These are phyloP conservation scores for Digitonthophagus gazella DNA, from an alignment of 2,888 invertebrate genomes.

Conservation along the genomic window DNA sequence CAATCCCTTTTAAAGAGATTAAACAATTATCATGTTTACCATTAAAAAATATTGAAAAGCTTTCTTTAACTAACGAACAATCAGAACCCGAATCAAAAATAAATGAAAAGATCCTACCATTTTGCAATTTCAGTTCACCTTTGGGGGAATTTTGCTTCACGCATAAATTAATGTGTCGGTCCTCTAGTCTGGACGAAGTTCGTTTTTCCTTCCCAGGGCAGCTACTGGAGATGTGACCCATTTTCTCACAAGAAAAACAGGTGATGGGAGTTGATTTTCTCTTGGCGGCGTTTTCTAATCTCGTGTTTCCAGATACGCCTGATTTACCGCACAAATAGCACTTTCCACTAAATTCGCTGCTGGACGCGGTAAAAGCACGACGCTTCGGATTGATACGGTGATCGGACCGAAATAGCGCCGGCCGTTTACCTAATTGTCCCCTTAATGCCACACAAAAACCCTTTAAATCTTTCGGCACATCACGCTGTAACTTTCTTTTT, in stretches of 20 bases:
- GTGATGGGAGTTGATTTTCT: not conserved
- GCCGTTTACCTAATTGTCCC: not conserved
- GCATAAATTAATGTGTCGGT: not conserved
- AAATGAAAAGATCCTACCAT: no score
- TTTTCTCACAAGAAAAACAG: not conserved
- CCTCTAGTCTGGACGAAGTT: not conserved
- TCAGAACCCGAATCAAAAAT: no score
- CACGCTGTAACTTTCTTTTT: no score
- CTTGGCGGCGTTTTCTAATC: not conserved
- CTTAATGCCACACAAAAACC: not conserved
- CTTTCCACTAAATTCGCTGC: not conserved
- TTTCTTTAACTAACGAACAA: not conserved
- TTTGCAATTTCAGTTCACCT: not conserved
- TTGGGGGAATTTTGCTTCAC: not conserved
- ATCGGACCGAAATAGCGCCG: not conserved
- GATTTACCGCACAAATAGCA: not conserved
- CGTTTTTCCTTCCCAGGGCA: not conserved
- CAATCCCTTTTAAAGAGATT: not conserved
- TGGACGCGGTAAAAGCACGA: not conserved
- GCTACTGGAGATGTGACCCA: not conserved
- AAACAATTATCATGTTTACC: not conserved
- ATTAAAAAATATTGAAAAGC: not conserved
- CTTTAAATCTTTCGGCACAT: not conserved
- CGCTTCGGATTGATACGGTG: not conserved
- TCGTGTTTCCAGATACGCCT: no score